These are phyloP conservation scores for Myiotriccus ornatus DNA, from an alignment of 2,797 vertebrate genomes.

Conservation along the genomic window DNA sequence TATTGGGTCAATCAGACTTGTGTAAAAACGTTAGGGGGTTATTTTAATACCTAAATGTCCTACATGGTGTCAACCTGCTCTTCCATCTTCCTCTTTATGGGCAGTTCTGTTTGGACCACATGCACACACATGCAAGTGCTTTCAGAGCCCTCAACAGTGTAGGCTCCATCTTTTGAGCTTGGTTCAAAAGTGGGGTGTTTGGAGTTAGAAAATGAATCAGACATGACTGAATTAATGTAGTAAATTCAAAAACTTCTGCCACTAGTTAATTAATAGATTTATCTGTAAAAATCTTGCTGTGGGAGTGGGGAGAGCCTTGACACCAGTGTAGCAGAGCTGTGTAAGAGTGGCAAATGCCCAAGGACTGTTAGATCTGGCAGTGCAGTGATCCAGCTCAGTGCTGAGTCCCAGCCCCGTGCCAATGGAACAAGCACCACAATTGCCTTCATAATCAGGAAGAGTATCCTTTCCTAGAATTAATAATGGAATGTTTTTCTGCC, in stretches of 20 bases:
- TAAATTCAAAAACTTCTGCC: background rate
- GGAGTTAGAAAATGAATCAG: background rate
- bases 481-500: background rate
- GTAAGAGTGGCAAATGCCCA: background rate
- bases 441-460: background rate
- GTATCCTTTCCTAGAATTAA: background rate
- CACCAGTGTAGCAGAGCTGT: background rate
- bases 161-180: background rate
- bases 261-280: background rate
- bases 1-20: fast-evolving
- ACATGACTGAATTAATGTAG: background rate
- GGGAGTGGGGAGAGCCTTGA: background rate
- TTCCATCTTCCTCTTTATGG: background rate
- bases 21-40: background rate
- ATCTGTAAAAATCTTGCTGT: background rate
- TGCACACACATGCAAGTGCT: background rate
- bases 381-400: background rate
- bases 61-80: background rate
- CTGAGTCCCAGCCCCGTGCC: background rate
- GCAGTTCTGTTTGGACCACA: background rate
- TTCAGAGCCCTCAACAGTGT: background rate
- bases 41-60: background rate
- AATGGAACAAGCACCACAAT: background rate
- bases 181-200: background rate
- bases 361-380: background rate